Evolutionary conservation across 2,797 vertebrate genomes (phyloP), one percentile per base, ranked within the genome.

Genomic region (Coregonus suidteri): DNA sequence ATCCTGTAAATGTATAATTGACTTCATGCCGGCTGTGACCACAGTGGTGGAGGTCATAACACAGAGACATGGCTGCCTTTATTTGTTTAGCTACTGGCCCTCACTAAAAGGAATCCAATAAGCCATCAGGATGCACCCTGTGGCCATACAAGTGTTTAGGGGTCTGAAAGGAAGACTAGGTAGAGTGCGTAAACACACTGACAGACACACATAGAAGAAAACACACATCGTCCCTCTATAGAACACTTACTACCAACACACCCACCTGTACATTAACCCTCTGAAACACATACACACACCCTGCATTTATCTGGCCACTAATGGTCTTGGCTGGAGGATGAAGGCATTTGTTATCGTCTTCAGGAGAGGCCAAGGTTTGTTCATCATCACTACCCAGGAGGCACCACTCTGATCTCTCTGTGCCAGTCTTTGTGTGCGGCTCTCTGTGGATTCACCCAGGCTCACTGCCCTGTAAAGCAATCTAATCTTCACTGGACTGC

Each of bases 171-270:
- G 25, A 25, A 25, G 25, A 25, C 25, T 25, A 25, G 25, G 25
- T 25, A 25, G 25, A 34, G 79, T 79, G 37, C 74, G 30, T 14
- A 13, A 6, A 51, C n/a, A 16, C n/a, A 72, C 71, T 53, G 18
- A 72, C 41, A 52, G n/a, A 72, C 41, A 72, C 41, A 69, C 67
- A 69, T 14, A 71, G 20, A 64, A n/a, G 67, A 64, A 75, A 5
- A 75, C 64, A 75, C 41, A 75, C 64, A 75, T 47, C 9, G 41
- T 47, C 9, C 41, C 41, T 47, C 41, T 47, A 47, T 9, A 47
- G 9, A 47, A 47, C 41, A 47, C 41, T 47, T 47, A 9, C 41
- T 20, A 75, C 14, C 34, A 37, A 37, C 18, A 35, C 56, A 64
- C 62, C 18, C 62, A 64, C 62, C 0, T 25, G 30, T 47, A 13